Conservation (phyloP, 2,113 vertebrate species). For the Entelurus aequoreus region DNA sequence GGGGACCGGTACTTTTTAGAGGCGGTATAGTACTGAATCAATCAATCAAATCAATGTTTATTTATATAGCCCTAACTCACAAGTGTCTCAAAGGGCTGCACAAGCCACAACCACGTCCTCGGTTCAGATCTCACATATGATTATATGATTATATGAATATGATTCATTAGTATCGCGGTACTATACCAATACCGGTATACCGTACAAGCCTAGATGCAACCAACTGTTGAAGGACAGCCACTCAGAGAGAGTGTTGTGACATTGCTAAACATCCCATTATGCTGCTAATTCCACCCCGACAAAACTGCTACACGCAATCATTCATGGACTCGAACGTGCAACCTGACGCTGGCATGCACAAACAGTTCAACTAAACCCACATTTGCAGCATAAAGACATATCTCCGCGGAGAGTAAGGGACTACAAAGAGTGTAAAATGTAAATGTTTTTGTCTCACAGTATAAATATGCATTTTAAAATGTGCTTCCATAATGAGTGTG, state of each 20-base stretch:
- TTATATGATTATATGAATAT: no score
- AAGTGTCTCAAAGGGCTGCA: no score
- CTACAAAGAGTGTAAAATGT: slow-evolving; percentile 39
- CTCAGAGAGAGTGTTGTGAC: not conserved
- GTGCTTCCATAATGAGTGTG: slow-evolving; percentile 61
- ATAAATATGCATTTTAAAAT: slow-evolving; percentile 46
- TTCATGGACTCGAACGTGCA: slow-evolving; percentile 22
- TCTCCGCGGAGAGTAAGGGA: slow-evolving; percentile 31
- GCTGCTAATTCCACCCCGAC: not conserved
- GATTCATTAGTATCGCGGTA: no score
- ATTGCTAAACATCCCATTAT: not conserved
- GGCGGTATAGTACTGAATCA: no score
- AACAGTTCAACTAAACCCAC: slow-evolving; percentile 17
- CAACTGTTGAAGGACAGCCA: slow-evolving; percentile 48
- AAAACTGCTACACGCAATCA: not conserved
- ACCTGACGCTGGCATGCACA: slow-evolving; percentile 20
- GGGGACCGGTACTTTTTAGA: no score
- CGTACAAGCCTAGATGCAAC: slow-evolving; percentile 6
- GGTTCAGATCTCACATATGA: no score
- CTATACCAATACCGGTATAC: no score
- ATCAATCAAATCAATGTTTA: no score
- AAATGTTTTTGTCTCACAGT: slow-evolving; percentile 30
- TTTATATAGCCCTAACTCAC: no score
- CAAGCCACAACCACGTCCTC: no score
- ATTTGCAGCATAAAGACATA: slow-evolving; percentile 11